phyloP scores from a whole-genome alignment of 2,113 vertebrate species.

The Hippocampus comes region DNA sequence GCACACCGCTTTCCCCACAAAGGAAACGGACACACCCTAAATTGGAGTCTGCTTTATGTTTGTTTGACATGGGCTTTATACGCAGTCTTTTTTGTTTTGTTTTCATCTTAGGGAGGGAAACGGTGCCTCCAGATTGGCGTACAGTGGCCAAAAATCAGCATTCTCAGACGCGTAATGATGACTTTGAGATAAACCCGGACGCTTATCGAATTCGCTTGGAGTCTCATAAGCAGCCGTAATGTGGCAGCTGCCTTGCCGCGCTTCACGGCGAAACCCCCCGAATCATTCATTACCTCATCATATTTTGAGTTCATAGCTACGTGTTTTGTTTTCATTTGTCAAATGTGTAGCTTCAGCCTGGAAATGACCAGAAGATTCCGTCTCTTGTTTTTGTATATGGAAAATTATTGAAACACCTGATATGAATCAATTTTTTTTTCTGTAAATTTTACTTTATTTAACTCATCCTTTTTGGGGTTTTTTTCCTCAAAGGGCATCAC shows the following conservation, averaged over 20 bases:
- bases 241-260: background rate
- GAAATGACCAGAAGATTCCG: background rate
- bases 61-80: slow-evolving; percentile 19
- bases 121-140: background rate
- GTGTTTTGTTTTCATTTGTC: background rate
- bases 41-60: slow-evolving; percentile 29
- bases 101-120: slow-evolving; percentile 4
- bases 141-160: background rate
- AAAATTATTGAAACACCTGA: too few relatives aligned
- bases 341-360: background rate
- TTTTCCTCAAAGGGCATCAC: too few relatives aligned
- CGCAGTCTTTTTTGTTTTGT: slow-evolving; percentile 12
- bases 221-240: background rate
- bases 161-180: slow-evolving; percentile 10
- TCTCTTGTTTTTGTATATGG: too few relatives aligned
- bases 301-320: background rate
- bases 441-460: too few relatives aligned
- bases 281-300: background rate
- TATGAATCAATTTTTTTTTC: too few relatives aligned
- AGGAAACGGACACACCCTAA: slow-evolving; percentile 18
- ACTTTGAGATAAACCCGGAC: background rate
- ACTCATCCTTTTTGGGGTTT: too few relatives aligned
- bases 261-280: background rate
- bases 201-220: background rate
- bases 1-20: slow-evolving; percentile 8